Conservation (phyloP, 2,797 vertebrate species). For the Crocidura indochinensis region DNA sequence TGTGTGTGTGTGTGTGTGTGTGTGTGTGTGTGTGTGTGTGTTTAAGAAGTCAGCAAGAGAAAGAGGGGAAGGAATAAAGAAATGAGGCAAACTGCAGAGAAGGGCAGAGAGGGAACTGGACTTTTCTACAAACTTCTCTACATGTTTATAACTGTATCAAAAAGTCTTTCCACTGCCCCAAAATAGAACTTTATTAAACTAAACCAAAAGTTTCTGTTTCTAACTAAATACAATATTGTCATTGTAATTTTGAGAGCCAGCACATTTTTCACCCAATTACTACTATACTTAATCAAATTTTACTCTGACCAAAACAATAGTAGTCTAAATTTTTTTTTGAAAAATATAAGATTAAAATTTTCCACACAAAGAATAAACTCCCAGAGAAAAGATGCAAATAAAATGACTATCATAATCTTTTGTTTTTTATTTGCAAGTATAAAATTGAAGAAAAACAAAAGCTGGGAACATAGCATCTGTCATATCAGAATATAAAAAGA, state of each 20-base stretch:
- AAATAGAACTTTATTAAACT: slow-evolving; percentile 80
- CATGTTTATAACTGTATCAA: slow-evolving; percentile 51
- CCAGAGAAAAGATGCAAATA: slow-evolving; percentile 92
- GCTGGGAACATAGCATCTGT: slow-evolving; percentile 97
- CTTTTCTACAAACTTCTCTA: slow-evolving; percentile 34
- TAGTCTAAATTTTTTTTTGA: slow-evolving; percentile 87
- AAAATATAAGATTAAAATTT: slow-evolving; percentile 93
- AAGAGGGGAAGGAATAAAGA: not conserved
- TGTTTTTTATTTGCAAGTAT: slow-evolving; percentile 93
- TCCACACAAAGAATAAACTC: slow-evolving; percentile 94
- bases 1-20: too few relatives aligned
- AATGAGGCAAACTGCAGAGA: not conserved
- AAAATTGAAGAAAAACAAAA: slow-evolving; percentile 96
- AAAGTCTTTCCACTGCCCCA: not conserved
- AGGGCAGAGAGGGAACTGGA: not conserved
- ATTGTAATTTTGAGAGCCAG: slow-evolving; percentile 91
- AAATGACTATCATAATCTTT: slow-evolving; percentile 96
- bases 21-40: too few relatives aligned
- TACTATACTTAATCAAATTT: slow-evolving; percentile 94
- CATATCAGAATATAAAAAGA: slow-evolving; percentile 99
- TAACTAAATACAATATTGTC: slow-evolving; percentile 84
- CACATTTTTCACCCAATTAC: slow-evolving; percentile 92
- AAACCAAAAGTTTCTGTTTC: slow-evolving; percentile 88
- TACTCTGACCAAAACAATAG: slow-evolving; percentile 93
- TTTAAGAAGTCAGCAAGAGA: not conserved